Conservation (phyloP, 2,113 vertebrate species). For the Plestiodon gilberti region DNA sequence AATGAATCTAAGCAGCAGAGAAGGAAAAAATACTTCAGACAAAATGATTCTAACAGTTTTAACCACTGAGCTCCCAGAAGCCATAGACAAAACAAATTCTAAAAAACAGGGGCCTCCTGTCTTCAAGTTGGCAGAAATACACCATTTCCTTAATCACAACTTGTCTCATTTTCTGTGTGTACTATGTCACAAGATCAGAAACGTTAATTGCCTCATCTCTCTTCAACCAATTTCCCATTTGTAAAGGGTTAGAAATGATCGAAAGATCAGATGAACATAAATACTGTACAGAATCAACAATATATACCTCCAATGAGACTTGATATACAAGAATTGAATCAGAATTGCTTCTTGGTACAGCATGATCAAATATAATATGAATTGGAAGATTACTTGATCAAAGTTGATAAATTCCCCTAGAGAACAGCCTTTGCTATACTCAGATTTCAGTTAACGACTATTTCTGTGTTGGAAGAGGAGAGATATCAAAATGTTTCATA, state of each 20-base stretch:
- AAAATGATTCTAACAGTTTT: constrained; percentile 28
- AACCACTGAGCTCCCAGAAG: background rate
- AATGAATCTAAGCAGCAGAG: background rate
- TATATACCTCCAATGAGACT: background rate
- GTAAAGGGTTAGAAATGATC: background rate
- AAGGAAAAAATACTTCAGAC: background rate
- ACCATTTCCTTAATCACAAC: background rate
- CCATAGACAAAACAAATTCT: background rate
- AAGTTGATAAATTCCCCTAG: background rate
- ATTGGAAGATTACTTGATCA: background rate
- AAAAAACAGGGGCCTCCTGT: background rate
- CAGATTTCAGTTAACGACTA: background rate
- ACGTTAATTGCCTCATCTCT: background rate
- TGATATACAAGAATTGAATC: background rate
- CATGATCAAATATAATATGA: background rate
- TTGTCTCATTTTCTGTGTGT: background rate
- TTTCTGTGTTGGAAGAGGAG: background rate
- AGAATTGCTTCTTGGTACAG: background rate
- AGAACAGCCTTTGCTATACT: background rate
- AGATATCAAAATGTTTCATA: background rate
- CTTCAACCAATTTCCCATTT: background rate
- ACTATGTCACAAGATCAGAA: background rate
- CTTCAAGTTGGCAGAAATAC: background rate
- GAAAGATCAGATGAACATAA: background rate
- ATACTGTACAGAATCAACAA: background rate